Evolutionary conservation across 2,888 invertebrate species (phyloP).

Genomic region (Monoplex corrugatus): DNA sequence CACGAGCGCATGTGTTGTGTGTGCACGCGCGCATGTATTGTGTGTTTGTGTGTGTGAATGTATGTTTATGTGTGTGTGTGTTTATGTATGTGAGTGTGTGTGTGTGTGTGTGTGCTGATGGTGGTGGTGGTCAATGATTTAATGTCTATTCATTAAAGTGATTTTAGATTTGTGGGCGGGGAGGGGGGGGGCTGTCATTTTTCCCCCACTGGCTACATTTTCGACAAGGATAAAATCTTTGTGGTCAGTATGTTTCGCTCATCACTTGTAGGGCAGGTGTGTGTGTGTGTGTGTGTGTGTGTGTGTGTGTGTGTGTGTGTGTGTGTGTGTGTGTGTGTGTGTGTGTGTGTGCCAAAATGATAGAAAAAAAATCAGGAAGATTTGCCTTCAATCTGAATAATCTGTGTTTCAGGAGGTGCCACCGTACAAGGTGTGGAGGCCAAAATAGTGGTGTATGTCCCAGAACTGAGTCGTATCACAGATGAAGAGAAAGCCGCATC

Average conservation of each 20-base stretch:
- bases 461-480: conserved; percentile 30
- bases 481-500: neutral
- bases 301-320: conserved; percentile 3
- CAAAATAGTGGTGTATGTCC: conserved; percentile 43
- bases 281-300: conserved; percentile 7
- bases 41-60: neutral
- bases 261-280: no score
- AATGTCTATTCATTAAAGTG: no score
- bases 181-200: no score
- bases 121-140: no score
- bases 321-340: neutral
- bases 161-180: no score
- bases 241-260: no score
- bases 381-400: neutral
- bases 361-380: no score
- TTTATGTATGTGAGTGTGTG: neutral
- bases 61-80: neutral
- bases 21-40: no score
- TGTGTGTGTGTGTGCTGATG: neutral
- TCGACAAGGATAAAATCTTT: no score
- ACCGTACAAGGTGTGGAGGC: conserved; percentile 41
- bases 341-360: neutral
- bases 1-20: conserved; percentile 16
- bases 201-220: no score
- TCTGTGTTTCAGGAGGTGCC: conserved; percentile 21